Conservation (phyloP, 2,797 vertebrate genomes). For the Phrynocephalus vlangalii region DNA sequence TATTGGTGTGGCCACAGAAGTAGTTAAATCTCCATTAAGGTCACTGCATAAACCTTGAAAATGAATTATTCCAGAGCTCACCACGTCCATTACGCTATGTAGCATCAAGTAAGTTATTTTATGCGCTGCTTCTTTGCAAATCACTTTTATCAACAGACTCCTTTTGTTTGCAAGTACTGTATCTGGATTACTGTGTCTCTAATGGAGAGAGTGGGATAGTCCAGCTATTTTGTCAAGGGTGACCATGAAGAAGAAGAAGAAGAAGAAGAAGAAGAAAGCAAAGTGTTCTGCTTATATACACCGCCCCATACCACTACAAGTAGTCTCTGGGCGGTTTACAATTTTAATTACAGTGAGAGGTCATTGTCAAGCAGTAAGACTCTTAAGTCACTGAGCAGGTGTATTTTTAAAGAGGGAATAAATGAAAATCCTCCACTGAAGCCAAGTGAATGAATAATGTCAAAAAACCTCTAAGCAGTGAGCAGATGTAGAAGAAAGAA, state of each 20-base stretch:
- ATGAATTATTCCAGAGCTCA: neutral
- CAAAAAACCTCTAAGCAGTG: neutral
- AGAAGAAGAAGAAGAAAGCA: no score
- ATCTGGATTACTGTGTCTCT: neutral
- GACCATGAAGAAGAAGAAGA: no score
- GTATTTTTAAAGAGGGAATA: neutral
- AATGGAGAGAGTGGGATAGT: no score
- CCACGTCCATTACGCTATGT: conserved; percentile 1
- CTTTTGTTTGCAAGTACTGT: neutral
- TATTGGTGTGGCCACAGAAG: neutral
- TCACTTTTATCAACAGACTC: neutral
- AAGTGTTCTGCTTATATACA: no score
- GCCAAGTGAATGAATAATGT: neutral
- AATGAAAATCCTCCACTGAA: neutral
- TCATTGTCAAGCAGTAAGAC: no score
- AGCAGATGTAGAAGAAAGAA: neutral
- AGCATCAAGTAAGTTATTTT: neutral
- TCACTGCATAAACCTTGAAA: neutral
- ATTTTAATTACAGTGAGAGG: no score
- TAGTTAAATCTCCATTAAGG: neutral
- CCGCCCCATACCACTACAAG: no score
- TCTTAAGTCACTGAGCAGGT: neutral
- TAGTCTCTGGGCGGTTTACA: no score
- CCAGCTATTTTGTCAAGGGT: no score
- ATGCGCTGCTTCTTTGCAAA: neutral